Conservation (phyloP, 2,797 vertebrate species). For the Microctenopoma stevenorrisi region DNA sequence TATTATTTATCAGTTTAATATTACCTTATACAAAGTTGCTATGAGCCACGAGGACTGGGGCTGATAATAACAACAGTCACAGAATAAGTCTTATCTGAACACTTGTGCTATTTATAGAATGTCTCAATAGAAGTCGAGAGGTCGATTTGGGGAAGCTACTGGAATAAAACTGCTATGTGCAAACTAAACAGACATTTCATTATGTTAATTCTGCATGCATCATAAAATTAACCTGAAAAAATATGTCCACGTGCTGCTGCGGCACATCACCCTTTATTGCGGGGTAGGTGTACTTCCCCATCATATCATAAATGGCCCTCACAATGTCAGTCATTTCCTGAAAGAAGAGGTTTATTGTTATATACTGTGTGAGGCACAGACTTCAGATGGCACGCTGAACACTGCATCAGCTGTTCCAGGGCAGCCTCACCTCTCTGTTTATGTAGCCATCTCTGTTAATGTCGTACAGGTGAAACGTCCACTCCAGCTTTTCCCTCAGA, state of each 20-base stretch:
- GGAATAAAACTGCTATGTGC: background rate
- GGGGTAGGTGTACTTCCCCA: slow-evolving; percentile 97
- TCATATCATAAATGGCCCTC: slow-evolving; percentile 98
- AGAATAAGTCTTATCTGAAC: background rate
- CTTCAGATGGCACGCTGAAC: background rate
- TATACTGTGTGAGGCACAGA: background rate
- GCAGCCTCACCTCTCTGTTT: slow-evolving; percentile 90
- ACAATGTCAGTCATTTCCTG: slow-evolving; percentile 99
- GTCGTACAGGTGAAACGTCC: slow-evolving; percentile 98
- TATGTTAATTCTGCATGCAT: background rate
- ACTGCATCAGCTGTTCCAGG: background rate
- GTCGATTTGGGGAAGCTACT: background rate
- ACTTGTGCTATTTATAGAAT: background rate
- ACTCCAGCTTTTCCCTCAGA: slow-evolving; percentile 94
- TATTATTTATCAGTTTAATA: background rate
- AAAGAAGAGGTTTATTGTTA: slow-evolving; percentile 13
- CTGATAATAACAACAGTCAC: background rate
- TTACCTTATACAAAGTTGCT: background rate
- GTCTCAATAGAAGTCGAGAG: slow-evolving; percentile 3
- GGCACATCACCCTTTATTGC: slow-evolving; percentile 95
- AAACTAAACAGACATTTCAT: background rate
- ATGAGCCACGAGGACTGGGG: background rate
- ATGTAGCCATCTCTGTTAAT: slow-evolving; percentile 97
- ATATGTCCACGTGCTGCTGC: slow-evolving; percentile 94
- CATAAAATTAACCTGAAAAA: slow-evolving; percentile 89